These are phyloP conservation scores for Brachionus rubens DNA, from an alignment of 1,140 invertebrate genomes.

Conservation along the genomic window DNA sequence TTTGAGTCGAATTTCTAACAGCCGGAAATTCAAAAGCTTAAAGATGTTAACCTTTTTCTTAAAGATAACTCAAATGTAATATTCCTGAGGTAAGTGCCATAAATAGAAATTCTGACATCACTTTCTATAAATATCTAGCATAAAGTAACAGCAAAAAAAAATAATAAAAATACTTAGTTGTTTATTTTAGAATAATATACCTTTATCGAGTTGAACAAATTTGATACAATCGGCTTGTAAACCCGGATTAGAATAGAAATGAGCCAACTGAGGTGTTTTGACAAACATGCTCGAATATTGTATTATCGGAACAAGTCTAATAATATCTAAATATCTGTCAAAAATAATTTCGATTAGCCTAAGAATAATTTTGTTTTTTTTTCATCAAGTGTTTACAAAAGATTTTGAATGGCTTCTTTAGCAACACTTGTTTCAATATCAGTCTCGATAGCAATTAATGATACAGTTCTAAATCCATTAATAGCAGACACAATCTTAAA, in stretches of 20 bases:
- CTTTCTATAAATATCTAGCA: too few relatives aligned
- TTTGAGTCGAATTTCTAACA: too few relatives aligned
- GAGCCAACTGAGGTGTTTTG: background rate
- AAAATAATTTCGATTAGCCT: background rate
- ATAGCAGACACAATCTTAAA: constrained; percentile 75
- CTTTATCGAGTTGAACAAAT: constrained; percentile 29
- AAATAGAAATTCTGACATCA: too few relatives aligned
- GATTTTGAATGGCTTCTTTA: constrained; percentile 87
- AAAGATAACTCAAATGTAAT: too few relatives aligned
- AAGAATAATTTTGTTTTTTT: background rate
- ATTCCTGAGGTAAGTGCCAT: too few relatives aligned
- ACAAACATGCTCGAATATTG: constrained; percentile 61
- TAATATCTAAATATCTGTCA: constrained; percentile 70
- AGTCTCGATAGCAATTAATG: constrained; percentile 65
- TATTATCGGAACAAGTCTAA: constrained; percentile 79
- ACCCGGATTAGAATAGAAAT: constrained; percentile 15
- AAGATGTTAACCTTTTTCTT: too few relatives aligned
- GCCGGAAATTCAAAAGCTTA: too few relatives aligned
- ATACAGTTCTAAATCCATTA: constrained; percentile 84
- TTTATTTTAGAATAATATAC: background rate
- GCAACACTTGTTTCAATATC: constrained; percentile 89
- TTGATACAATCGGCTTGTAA: background rate
- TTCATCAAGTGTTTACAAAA: constrained; percentile 65
- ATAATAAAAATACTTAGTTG: too few relatives aligned
- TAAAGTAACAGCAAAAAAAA: too few relatives aligned